Percentiles rank a stretch among this genome's conserved stretches.
phyloP scores from a whole-genome alignment of 2,888 invertebrate species.

The Pyrrhia umbra region DNA sequence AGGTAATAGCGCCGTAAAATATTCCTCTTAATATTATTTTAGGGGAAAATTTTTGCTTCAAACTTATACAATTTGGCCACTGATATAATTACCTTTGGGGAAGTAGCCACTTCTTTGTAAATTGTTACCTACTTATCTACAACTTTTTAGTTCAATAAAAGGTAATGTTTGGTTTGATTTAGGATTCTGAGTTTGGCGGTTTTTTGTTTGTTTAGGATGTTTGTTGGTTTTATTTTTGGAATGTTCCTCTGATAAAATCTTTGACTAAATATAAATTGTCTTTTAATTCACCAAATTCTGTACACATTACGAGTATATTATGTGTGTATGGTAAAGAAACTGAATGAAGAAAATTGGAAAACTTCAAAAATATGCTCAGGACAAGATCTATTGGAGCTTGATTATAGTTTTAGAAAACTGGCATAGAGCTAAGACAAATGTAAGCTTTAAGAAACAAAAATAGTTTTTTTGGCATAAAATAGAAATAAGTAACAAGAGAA shows the following conservation, averaged over 20 bases:
- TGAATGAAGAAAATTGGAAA: too few relatives aligned
- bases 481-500: too few relatives aligned
- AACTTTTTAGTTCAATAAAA: conserved; percentile 64
- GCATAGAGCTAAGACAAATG: too few relatives aligned
- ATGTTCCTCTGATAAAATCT: neutral
- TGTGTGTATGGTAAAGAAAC: too few relatives aligned
- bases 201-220: conserved; percentile 9
- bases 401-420: too few relatives aligned
- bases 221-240: neutral
- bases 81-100: conserved; percentile 65
- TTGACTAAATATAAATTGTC: neutral
- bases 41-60: conserved; percentile 69
- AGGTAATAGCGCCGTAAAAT: conserved; percentile 74
- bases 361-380: too few relatives aligned
- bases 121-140: conserved; percentile 52
- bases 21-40: conserved; percentile 72
- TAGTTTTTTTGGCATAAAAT: too few relatives aligned
- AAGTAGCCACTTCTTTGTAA: conserved; percentile 60
- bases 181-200: conserved; percentile 12
- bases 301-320: neutral
- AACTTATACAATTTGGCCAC: conserved; percentile 72
- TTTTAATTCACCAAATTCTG: neutral
- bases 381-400: too few relatives aligned
- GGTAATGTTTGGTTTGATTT: conserved; percentile 53
- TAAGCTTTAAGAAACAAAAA: too few relatives aligned